Percentiles rank a stretch among this genome's conserved stretches.
phyloP scores from a whole-genome alignment of 2,888 invertebrate genomes.

The Azorinus chamasolen region DNA sequence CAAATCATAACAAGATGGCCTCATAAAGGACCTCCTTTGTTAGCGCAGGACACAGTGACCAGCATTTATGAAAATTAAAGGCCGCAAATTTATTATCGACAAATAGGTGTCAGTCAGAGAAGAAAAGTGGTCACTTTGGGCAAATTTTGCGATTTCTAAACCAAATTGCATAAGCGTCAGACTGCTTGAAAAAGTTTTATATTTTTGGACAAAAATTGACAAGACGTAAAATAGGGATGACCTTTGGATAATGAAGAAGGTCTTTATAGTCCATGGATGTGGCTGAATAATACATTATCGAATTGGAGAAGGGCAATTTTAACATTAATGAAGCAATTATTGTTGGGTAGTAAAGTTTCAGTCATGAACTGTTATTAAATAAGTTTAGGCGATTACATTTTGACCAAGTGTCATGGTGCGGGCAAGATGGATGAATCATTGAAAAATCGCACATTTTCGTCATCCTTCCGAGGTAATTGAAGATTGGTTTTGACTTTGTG shows the following conservation, averaged over 20 bases:
- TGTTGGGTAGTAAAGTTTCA: constrained; percentile 23
- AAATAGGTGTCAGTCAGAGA: constrained; percentile 36
- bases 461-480: no score
- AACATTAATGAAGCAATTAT: constrained; percentile 52
- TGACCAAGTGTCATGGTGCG: neutral
- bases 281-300: constrained; percentile 37
- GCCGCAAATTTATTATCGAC: constrained; percentile 37
- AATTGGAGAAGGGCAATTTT: constrained; percentile 34
- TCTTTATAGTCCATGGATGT: constrained; percentile 27
- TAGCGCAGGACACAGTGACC: constrained; percentile 8
- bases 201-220: constrained; percentile 46
- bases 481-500: no score
- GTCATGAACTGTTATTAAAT: constrained; percentile 32
- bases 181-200: constrained; percentile 37
- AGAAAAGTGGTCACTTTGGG: constrained; percentile 33
- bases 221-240: constrained; percentile 37
- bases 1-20: neutral
- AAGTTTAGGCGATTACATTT: constrained; percentile 11
- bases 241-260: constrained; percentile 25
- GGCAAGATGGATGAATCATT: neutral
- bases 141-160: constrained; percentile 45
- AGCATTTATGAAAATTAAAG: constrained; percentile 34
- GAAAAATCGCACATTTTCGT: no score
- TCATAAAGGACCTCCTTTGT: neutral
- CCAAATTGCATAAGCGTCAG: constrained; percentile 31